phyloP scores from a whole-genome alignment of 2,888 invertebrate species.

The Cinara cedri region DNA sequence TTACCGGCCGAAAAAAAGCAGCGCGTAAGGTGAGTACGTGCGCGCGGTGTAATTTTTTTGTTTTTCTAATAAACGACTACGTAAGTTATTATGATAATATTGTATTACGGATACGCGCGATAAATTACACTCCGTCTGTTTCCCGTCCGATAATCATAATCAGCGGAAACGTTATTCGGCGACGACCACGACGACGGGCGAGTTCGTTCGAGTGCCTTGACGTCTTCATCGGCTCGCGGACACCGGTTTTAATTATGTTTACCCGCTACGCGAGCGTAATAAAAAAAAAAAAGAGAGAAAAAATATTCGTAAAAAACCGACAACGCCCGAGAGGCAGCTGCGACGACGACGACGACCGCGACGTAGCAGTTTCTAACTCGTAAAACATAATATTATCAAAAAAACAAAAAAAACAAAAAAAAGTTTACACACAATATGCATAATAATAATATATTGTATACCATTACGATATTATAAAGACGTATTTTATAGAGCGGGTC shows the following conservation, averaged over 20 bases:
- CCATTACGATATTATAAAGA: too few relatives aligned
- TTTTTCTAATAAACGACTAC: not conserved
- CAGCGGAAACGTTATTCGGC: not conserved
- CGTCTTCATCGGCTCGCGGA: not conserved
- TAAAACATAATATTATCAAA: too few relatives aligned
- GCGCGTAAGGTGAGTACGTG: not conserved
- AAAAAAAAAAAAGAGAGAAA: too few relatives aligned
- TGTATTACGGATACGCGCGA: not conserved
- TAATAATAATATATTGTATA: too few relatives aligned
- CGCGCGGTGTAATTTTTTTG: too few relatives aligned
- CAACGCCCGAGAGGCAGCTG: not conserved
- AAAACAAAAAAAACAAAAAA: too few relatives aligned
- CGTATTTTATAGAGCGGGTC: too few relatives aligned
- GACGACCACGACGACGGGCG: not conserved
- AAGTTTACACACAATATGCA: too few relatives aligned
- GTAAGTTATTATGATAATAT: not conserved
- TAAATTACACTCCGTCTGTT: not conserved
- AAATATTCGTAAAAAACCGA: not conserved
- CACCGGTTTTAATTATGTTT: slow-evolving; percentile 4
- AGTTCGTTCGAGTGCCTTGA: too few relatives aligned
- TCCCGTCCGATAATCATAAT: not conserved
- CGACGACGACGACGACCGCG: too few relatives aligned
- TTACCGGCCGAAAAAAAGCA: too few relatives aligned
- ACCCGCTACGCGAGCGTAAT: not conserved
- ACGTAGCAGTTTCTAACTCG: not conserved